Conservation (phyloP, 2,113 vertebrate genomes). For the Chelonoidis abingdonii region DNA sequence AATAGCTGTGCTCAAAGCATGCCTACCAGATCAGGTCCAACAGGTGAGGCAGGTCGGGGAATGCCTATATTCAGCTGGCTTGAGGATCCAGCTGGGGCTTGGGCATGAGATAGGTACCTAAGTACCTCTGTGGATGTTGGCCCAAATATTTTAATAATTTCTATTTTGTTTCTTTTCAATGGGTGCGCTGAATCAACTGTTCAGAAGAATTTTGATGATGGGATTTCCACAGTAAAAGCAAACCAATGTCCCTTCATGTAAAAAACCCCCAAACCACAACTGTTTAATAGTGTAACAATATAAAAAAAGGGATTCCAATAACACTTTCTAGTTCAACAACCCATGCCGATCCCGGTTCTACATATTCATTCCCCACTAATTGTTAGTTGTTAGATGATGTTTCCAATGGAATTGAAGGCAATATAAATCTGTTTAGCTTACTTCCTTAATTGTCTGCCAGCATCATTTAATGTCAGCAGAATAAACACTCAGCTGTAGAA, state of each 20-base stretch:
- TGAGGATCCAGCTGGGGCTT: not conserved
- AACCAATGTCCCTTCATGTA: not conserved
- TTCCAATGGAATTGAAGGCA: not conserved
- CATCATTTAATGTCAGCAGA: conserved; percentile 3
- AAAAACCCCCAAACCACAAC: not conserved
- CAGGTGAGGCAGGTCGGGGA: not conserved
- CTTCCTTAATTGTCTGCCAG: not conserved
- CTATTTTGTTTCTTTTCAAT: not conserved
- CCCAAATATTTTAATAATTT: not conserved
- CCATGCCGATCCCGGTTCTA: not conserved
- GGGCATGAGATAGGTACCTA: not conserved
- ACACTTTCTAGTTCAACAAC: accelerated
- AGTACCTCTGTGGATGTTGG: not conserved
- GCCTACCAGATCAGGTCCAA: not conserved
- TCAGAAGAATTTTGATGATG: not conserved
- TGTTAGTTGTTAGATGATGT: not conserved
- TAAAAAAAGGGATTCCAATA: not conserved
- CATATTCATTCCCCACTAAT: not conserved
- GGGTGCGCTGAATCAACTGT: not conserved
- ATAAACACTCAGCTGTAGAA: not conserved
- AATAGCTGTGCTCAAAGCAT: not conserved
- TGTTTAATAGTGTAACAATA: not conserved
- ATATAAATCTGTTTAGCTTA: conserved; percentile 1
- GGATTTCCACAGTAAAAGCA: not conserved
- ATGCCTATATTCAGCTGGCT: not conserved